Percentiles rank a stretch among this genome's conserved stretches.
Conservation (phyloP, 2,797 vertebrate genomes). For the Hipposideros larvatus region DNA sequence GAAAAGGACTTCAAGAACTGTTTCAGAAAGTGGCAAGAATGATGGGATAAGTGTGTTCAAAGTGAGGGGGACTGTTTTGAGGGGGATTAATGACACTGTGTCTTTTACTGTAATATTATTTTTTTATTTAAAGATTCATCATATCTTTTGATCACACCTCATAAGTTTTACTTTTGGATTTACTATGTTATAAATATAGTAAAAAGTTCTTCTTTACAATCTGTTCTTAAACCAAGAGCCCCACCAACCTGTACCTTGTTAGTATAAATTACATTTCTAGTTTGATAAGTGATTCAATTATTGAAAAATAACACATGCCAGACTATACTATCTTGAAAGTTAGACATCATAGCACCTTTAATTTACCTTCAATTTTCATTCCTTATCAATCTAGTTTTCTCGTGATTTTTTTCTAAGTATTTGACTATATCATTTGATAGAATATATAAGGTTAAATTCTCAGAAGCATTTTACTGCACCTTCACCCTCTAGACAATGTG, state of each 20-base stretch:
- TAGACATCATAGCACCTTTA: neutral
- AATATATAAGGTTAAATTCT: neutral
- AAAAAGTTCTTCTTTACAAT: constrained; percentile 6
- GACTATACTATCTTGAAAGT: neutral
- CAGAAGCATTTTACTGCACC: neutral
- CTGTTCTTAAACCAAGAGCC: neutral
- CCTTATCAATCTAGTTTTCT: neutral
- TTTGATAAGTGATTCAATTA: constrained; percentile 23
- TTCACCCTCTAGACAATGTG: neutral
- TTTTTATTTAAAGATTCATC: no score
- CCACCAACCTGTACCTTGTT: neutral
- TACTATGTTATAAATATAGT: constrained; percentile 26
- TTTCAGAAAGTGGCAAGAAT: no score
- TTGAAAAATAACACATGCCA: neutral
- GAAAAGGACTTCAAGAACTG: no score
- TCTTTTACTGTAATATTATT: no score
- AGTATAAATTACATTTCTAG: constrained; percentile 40
- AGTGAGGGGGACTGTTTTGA: no score
- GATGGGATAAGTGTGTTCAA: no score
- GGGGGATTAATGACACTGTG: no score
- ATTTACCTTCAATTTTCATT: constrained; percentile 31
- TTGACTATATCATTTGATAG: constrained; percentile 9
- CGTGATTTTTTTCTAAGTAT: constrained; percentile 12
- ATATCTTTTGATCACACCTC: no score
- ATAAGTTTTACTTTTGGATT: constrained; percentile 15